Percentiles rank a stretch among this genome's conserved stretches.
phyloP scores from a whole-genome alignment of 1,140 invertebrate genomes.

The Stenopsyche tienmushanensis region DNA sequence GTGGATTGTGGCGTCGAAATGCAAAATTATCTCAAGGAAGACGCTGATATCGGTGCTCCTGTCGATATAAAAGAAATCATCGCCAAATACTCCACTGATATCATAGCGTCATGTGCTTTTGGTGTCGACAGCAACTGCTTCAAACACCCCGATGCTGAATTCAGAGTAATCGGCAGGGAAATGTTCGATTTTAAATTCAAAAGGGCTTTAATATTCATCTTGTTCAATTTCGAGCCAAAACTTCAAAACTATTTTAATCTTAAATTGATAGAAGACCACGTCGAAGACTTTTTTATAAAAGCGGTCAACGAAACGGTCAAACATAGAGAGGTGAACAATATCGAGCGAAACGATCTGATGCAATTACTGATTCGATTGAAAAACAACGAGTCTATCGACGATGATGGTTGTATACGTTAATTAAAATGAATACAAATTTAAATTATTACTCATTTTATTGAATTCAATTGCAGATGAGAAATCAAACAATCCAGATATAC shows the following conservation, averaged over 20 bases:
- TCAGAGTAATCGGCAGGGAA: constrained; percentile 43
- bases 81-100: constrained; percentile 42
- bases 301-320: constrained; percentile 54
- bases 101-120: constrained; percentile 47
- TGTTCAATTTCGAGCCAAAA: constrained; percentile 36
- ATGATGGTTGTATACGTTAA: constrained; percentile 37
- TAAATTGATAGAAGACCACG: constrained; percentile 40
- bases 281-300: constrained; percentile 55
- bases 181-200: constrained; percentile 31
- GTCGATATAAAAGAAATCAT: constrained; percentile 48
- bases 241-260: constrained; percentile 31
- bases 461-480: constrained; percentile 49
- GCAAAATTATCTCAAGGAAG: constrained; percentile 44
- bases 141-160: no score
- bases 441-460: no score
- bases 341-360: constrained; percentile 59
- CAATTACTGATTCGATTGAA: constrained; percentile 50
- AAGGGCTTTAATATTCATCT: constrained; percentile 20
- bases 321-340: constrained; percentile 43
- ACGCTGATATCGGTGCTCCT: constrained; percentile 49
- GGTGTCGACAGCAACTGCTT: no score
- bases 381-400: constrained; percentile 45
- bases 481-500: constrained; percentile 42
- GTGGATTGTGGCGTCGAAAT: constrained; percentile 47
- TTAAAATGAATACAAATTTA: constrained; percentile 33